Percentiles rank a stretch among this genome's conserved stretches.
Evolutionary conservation across 1,140 invertebrate species (phyloP).

Genomic region (Pollicipes pollicipes): DNA sequence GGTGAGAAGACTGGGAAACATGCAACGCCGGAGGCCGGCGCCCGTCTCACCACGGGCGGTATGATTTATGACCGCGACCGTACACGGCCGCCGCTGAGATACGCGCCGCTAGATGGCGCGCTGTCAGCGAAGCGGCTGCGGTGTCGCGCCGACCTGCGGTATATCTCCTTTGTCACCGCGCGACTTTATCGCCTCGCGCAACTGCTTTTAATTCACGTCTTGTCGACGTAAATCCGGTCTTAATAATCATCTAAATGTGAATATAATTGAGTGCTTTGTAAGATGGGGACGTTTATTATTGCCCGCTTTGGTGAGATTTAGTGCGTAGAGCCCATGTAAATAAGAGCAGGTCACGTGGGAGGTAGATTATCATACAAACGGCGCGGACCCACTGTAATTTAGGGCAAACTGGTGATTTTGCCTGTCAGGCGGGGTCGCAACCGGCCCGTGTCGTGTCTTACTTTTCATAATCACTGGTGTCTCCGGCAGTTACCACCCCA

Average conservation of each 20-base stretch:
- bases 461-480: not conserved
- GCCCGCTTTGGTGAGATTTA: not conserved
- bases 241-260: constrained; percentile 1
- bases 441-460: not conserved
- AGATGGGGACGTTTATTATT: not conserved
- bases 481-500: too few relatives aligned
- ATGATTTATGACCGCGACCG: not conserved
- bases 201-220: not conserved
- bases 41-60: not conserved
- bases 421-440: too few relatives aligned
- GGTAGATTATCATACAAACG: not conserved
- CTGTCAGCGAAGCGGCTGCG: not conserved
- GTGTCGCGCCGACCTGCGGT: not conserved
- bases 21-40: not conserved
- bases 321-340: not conserved
- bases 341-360: not conserved
- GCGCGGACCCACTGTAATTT: not conserved
- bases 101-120: not conserved
- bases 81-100: not conserved
- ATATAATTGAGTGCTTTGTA: constrained; percentile 1
- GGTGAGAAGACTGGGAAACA: constrained; percentile 1
- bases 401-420: not conserved
- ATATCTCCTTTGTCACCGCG: not conserved
- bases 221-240: not conserved
- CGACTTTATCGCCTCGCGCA: not conserved